Percentiles rank a stretch among this genome's conserved stretches.
phyloP scores from a whole-genome alignment of 2,113 vertebrate genomes.

The Calyptommatus sinebrachiatus region DNA sequence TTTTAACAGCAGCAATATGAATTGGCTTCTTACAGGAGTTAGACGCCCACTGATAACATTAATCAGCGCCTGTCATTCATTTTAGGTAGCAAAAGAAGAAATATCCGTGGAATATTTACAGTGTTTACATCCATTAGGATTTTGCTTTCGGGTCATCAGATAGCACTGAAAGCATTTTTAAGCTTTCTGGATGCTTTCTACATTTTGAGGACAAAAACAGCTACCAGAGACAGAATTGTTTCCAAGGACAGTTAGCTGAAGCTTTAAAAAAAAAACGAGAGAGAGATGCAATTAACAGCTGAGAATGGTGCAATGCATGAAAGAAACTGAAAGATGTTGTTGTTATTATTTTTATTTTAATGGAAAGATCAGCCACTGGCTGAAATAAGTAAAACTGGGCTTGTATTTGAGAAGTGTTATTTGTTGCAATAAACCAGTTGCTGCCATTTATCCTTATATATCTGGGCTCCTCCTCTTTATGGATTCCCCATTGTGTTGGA shows the following conservation, averaged over 20 bases:
- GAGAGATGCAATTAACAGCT: background rate
- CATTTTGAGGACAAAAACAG: background rate
- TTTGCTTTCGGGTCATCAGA: background rate
- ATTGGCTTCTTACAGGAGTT: background rate
- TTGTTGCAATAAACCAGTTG: background rate
- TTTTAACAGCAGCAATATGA: too few relatives aligned
- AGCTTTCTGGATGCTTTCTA: background rate
- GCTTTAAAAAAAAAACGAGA: background rate
- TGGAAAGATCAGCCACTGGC: background rate
- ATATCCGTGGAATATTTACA: background rate
- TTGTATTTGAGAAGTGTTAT: slow-evolving; percentile 15
- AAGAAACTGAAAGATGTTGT: background rate
- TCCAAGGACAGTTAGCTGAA: background rate
- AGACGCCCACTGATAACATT: background rate
- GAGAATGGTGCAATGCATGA: background rate
- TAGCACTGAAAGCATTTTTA: background rate
- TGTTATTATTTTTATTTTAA: too few relatives aligned
- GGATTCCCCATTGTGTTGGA: too few relatives aligned
- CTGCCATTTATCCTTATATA: too few relatives aligned
- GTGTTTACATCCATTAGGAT: background rate
- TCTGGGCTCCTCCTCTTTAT: too few relatives aligned
- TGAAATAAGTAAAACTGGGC: background rate
- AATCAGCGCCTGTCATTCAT: background rate
- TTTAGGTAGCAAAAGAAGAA: background rate
- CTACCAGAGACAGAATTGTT: background rate